Conservation (phyloP, 2,113 vertebrate genomes). For the Grammomys surdaster region DNA sequence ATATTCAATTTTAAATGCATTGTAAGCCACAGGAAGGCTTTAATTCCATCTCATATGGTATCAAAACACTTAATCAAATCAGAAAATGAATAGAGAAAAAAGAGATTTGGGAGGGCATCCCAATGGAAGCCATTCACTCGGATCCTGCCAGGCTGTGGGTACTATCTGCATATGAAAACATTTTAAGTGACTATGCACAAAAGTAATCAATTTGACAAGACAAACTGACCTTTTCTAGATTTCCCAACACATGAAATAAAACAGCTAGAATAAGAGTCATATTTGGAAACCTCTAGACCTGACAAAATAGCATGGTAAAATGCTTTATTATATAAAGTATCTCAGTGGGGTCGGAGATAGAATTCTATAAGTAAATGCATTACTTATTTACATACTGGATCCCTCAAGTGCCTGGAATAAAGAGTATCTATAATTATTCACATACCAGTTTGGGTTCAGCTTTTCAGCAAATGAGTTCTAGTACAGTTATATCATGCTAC, state of each 20-base stretch:
- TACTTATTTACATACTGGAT: neutral
- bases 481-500: neutral
- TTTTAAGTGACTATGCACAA: neutral
- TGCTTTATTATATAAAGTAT: neutral
- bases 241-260: neutral
- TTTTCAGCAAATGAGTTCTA: neutral
- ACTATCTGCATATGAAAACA: no score
- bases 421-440: neutral
- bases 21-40: constrained; percentile 3
- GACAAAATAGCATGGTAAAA: neutral
- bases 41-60: neutral
- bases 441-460: neutral
- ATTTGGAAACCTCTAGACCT: constrained; percentile 10
- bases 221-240: neutral
- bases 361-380: neutral
- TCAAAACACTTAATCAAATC: neutral
- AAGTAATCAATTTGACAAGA: neutral
- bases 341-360: neutral
- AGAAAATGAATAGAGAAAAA: neutral
- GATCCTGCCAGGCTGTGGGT: neutral
- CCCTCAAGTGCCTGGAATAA: neutral
- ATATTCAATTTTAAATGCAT: constrained; percentile 68
- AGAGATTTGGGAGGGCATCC: neutral
- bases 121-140: neutral
- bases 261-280: neutral